These are phyloP conservation scores for Hydrotaea diabolus DNA, from an alignment of 2,888 invertebrate genomes.

Conservation along the genomic window DNA sequence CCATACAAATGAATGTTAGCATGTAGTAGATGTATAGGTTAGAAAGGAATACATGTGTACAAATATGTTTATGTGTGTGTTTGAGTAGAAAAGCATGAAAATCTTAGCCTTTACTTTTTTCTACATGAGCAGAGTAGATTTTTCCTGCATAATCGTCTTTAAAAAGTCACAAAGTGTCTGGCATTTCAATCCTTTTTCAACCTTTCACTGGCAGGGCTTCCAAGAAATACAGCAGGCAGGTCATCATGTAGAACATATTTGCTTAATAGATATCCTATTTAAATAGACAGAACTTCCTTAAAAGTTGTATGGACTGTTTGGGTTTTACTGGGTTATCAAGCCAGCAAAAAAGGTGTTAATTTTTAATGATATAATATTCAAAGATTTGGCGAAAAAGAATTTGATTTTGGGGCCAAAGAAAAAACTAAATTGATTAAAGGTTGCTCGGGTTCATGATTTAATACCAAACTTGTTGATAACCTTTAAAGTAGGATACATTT, in stretches of 20 bases:
- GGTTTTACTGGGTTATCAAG: background rate
- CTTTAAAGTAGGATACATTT: background rate
- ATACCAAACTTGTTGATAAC: background rate
- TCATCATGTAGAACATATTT: background rate
- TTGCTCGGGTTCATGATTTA: background rate
- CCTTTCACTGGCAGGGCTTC: background rate
- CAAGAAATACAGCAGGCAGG: background rate
- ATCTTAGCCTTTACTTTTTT: no score
- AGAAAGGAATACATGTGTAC: no score
- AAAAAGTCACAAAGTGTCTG: background rate
- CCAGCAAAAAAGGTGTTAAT: slow-evolving; percentile 11
- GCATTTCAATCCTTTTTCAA: background rate
- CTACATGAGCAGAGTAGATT: no score
- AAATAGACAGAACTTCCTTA: background rate
- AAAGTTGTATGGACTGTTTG: background rate
- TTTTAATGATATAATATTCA: background rate
- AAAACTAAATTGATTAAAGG: background rate
- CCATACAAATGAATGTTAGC: slow-evolving; percentile 32
- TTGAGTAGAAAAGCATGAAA: no score
- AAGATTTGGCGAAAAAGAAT: background rate
- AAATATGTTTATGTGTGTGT: no score
- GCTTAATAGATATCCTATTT: background rate
- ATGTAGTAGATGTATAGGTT: no score
- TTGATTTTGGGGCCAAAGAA: background rate
- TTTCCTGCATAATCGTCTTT: no score